These are phyloP conservation scores for Drosophila truncata DNA, from an alignment of 1,140 invertebrate genomes.

Conservation along the genomic window DNA sequence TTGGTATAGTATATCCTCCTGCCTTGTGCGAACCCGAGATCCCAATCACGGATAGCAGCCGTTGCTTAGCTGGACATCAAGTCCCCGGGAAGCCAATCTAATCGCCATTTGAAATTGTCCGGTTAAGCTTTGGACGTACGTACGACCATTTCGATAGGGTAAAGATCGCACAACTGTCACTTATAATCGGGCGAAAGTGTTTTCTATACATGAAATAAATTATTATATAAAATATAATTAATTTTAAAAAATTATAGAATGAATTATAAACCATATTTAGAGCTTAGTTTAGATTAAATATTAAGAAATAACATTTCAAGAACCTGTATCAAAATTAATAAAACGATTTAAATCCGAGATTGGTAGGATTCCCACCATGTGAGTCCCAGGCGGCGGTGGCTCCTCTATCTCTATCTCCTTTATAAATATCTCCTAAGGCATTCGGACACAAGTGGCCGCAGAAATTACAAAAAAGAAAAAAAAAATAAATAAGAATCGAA, in stretches of 20 bases:
- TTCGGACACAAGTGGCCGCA: conserved; percentile 15
- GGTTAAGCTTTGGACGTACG: conserved; percentile 24
- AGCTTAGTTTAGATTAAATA: neutral
- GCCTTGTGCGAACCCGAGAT: conserved; percentile 1
- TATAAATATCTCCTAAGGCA: conserved; percentile 21
- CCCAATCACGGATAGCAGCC: conserved; percentile 9
- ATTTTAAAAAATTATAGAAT: neutral
- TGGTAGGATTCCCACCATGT: neutral
- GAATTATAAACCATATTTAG: neutral
- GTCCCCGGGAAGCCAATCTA: conserved; percentile 14
- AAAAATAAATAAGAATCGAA: neutral
- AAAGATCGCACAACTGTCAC: conserved; percentile 9
- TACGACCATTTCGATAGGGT: conserved; percentile 1
- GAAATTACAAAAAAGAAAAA: conserved; percentile 41
- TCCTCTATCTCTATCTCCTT: conserved; percentile 16
- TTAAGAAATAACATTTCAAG: neutral
- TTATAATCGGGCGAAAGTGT: neutral
- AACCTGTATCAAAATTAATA: no score
- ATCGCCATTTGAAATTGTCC: conserved; percentile 8
- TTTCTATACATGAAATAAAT: neutral
- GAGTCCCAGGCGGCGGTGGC: neutral
- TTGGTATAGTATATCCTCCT: neutral
- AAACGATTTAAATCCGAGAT: neutral
- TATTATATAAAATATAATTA: neutral
- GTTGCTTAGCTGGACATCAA: conserved; percentile 11